Percentiles rank a stretch among this genome's conserved stretches.
Evolutionary conservation across 2,113 vertebrate genomes (phyloP).

Genomic region (Aptenodytes patagonicus): DNA sequence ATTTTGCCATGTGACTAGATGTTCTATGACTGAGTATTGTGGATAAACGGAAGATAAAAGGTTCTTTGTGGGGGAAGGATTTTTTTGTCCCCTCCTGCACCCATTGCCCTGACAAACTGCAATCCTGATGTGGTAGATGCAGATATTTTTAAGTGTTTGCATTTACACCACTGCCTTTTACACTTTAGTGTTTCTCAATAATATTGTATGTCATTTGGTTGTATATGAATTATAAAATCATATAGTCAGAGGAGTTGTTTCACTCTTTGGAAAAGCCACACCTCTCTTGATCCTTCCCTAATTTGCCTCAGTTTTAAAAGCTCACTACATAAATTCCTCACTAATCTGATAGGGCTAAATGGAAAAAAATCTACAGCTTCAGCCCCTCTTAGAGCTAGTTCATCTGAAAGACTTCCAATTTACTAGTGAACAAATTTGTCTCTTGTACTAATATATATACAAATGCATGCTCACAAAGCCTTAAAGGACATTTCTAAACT

Average conservation of each 20-base stretch:
- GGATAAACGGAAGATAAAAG: accelerated
- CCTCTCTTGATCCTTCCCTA: background rate
- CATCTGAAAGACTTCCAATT: background rate
- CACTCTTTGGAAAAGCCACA: background rate
- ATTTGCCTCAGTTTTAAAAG: background rate
- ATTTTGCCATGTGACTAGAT: background rate
- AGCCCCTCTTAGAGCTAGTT: background rate
- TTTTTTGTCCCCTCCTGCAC: background rate
- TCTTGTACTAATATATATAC: background rate
- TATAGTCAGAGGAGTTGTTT: background rate
- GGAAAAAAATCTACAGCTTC: background rate
- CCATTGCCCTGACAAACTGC: background rate
- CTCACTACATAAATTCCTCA: background rate
- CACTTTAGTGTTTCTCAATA: background rate
- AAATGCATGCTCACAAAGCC: background rate
- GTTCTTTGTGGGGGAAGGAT: background rate
- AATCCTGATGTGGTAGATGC: background rate
- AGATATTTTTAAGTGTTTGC: background rate
- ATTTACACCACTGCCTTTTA: background rate
- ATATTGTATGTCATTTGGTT: background rate
- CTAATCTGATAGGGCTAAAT: background rate
- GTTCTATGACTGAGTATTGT: background rate
- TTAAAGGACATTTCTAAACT: background rate
- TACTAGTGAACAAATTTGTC: background rate
- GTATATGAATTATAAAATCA: background rate